phyloP scores from a whole-genome alignment of 2,888 invertebrate species.

The Drosophila imparisetae region DNA sequence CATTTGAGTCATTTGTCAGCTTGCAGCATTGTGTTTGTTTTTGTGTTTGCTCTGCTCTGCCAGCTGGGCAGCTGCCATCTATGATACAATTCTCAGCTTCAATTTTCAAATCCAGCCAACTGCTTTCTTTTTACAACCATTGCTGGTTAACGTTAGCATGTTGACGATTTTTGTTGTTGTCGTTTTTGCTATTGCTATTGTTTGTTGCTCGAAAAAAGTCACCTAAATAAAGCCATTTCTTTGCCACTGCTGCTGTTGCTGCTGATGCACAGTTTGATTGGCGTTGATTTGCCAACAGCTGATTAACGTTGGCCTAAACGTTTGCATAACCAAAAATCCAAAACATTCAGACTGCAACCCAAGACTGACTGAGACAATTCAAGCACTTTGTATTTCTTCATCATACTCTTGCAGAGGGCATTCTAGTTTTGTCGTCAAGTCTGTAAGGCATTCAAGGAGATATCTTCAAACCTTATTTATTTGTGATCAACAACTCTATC shows the following conservation, averaged over 20 bases:
- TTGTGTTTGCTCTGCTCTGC: background rate
- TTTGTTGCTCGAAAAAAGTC: conserved; percentile 21
- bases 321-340: conserved; percentile 46
- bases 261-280: conserved; percentile 37
- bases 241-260: background rate
- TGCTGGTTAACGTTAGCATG: conserved; percentile 6
- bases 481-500: background rate
- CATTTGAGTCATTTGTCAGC: conserved; percentile 46
- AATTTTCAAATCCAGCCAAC: conserved; percentile 51
- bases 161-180: conserved; percentile 4
- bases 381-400: conserved; percentile 10
- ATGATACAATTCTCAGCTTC: conserved; percentile 43
- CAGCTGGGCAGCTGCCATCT: conserved; percentile 44
- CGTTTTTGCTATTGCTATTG: background rate
- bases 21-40: conserved; percentile 25
- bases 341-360: conserved; percentile 8
- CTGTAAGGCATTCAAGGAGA: background rate
- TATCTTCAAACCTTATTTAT: background rate
- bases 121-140: conserved; percentile 41
- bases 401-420: background rate
- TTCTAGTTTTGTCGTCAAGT: background rate
- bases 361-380: conserved; percentile 11
- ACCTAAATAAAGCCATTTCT: conserved; percentile 18
- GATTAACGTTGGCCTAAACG: conserved; percentile 61
- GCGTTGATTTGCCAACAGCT: conserved; percentile 66